Conservation (phyloP, 1,140 invertebrate genomes). For the Amyelois transitella region DNA sequence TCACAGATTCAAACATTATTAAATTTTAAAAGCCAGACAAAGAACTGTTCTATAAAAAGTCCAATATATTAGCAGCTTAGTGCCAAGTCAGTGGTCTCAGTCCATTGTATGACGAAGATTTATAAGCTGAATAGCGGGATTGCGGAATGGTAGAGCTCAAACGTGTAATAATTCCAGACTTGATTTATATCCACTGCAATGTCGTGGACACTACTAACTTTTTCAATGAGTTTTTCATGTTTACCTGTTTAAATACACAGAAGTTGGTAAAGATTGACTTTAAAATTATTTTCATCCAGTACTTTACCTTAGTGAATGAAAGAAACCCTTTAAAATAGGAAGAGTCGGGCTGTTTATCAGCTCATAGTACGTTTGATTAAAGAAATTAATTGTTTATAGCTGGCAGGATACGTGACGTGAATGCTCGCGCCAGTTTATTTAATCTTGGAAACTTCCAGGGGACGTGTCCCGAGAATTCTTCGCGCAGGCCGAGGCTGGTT, state of each 20-base stretch:
- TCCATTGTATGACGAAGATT: not conserved
- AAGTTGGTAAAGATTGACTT: too few species aligned
- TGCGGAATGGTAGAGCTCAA: not conserved
- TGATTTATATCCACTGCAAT: not conserved
- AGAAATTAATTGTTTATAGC: constrained; percentile 39
- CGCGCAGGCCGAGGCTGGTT: not conserved
- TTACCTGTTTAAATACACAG: too few species aligned
- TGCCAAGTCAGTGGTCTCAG: not conserved
- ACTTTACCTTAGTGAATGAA: too few species aligned
- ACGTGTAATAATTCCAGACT: not conserved
- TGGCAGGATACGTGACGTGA: constrained; percentile 21
- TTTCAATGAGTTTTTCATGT: not conserved
- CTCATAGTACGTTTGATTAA: constrained; percentile 23
- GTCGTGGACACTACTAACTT: not conserved
- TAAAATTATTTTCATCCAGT: too few species aligned
- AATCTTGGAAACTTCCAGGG: constrained; percentile 19
- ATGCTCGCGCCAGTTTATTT: constrained; percentile 21
- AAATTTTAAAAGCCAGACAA: too few species aligned
- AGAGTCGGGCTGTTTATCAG: constrained; percentile 7
- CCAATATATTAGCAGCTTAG: not conserved
- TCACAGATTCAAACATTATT: too few species aligned
- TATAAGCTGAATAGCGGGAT: not conserved
- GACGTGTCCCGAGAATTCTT: constrained; percentile 8
- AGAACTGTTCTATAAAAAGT: not conserved
- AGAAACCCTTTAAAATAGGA: not conserved